These are phyloP conservation scores for Catocala fraxini DNA, from an alignment of 2,888 invertebrate species.

Conservation along the genomic window DNA sequence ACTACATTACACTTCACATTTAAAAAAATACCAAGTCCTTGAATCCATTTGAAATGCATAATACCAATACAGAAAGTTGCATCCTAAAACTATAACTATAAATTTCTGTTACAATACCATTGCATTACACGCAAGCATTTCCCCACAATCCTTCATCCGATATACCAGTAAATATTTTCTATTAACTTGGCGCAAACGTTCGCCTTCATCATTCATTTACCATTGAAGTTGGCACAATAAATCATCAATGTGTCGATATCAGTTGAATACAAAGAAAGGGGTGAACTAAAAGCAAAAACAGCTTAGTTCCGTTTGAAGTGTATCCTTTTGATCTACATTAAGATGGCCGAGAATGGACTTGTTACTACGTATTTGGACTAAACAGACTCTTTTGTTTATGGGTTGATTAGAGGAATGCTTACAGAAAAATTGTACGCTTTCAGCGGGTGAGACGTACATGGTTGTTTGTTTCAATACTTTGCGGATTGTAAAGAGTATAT, in stretches of 20 bases:
- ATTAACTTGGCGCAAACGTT: conserved; percentile 17
- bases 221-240: conserved; percentile 44
- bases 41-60: too few relatives aligned
- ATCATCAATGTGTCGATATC: conserved; percentile 52
- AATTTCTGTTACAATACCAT: too few relatives aligned
- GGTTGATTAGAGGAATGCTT: conserved; percentile 8
- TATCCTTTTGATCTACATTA: conserved; percentile 53
- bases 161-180: conserved; percentile 17
- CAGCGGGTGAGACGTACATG: not conserved
- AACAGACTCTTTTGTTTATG: conserved; percentile 12
- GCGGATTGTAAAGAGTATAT: too few relatives aligned
- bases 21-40: too few relatives aligned
- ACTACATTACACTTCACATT: too few relatives aligned
- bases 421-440: not conserved
- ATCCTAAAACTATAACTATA: too few relatives aligned
- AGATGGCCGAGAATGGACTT: conserved; percentile 23
- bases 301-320: conserved; percentile 30
- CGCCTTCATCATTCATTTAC: conserved; percentile 21
- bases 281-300: conserved; percentile 40
- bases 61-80: too few relatives aligned
- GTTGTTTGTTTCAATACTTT: too few relatives aligned
- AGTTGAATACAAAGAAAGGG: conserved; percentile 49
- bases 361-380: conserved; percentile 9
- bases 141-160: not conserved
- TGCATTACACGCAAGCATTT: not conserved